Conservation (phyloP, 2,797 vertebrate species). For the Xiphorhynchus erythropygius region DNA sequence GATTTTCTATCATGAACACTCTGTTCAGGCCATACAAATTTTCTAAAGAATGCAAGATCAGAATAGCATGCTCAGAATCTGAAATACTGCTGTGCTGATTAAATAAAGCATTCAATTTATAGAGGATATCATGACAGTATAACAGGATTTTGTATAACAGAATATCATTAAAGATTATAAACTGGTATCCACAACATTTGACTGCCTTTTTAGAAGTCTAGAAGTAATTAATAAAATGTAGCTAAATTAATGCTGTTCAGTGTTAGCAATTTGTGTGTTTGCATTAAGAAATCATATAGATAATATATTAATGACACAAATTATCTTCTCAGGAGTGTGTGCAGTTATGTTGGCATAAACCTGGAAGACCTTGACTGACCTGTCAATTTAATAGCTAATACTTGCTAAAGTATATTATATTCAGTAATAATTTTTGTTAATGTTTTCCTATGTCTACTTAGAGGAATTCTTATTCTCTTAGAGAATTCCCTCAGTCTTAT, state of each 20-base stretch:
- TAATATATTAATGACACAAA: slow-evolving; percentile 34
- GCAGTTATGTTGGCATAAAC: background rate
- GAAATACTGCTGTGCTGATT: background rate
- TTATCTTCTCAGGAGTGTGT: background rate
- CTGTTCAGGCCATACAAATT: background rate
- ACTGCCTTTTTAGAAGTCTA: slow-evolving; percentile 12
- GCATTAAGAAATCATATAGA: background rate
- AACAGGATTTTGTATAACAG: slow-evolving; percentile 5
- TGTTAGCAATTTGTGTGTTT: background rate
- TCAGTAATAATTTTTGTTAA: slow-evolving; percentile 2
- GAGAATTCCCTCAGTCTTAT: background rate
- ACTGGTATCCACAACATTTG: background rate
- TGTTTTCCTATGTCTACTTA: background rate
- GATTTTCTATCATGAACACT: background rate
- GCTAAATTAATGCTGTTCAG: slow-evolving; percentile 12
- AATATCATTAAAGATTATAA: slow-evolving; percentile 12
- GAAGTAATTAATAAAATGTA: slow-evolving; percentile 34
- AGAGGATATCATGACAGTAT: background rate
- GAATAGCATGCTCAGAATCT: background rate
- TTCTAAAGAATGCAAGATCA: background rate
- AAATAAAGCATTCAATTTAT: slow-evolving; percentile 4
- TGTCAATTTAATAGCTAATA: slow-evolving; percentile 29
- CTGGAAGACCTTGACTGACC: slow-evolving; percentile 12
- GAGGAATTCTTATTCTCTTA: background rate
- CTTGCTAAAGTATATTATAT: background rate